Evolutionary conservation across 2,113 vertebrate species (phyloP).

Genomic region (Poeciliopsis occidentalis): DNA sequence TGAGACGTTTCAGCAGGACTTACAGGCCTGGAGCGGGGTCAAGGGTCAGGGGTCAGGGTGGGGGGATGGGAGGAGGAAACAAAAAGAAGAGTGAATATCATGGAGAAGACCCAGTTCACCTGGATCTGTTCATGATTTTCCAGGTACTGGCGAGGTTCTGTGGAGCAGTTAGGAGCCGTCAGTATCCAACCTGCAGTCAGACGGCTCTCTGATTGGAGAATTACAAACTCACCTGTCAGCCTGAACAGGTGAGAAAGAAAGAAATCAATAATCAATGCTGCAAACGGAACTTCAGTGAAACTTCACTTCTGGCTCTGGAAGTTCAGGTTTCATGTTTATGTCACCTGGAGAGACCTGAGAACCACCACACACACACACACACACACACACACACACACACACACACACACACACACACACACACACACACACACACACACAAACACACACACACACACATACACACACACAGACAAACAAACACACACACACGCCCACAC

Average conservation of each 20-base stretch:
- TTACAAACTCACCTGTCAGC: too few relatives aligned
- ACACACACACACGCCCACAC: too few relatives aligned
- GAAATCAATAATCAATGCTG: too few relatives aligned
- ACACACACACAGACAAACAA: too few relatives aligned
- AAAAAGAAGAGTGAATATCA: slow-evolving; percentile 49
- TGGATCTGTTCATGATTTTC: slow-evolving; percentile 4
- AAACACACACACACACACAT: neutral
- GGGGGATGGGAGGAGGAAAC: neutral
- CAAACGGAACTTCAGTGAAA: too few relatives aligned
- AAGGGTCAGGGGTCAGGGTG: neutral
- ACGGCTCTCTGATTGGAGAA: neutral
- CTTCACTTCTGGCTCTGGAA: neutral
- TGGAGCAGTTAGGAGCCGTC: neutral
- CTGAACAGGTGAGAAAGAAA: too few relatives aligned
- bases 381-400: too few relatives aligned
- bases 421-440: neutral
- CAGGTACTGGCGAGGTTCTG: neutral
- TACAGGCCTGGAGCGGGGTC: slow-evolving; percentile 86
- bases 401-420: slow-evolving; percentile 24
- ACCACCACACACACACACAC: too few relatives aligned
- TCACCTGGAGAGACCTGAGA: too few relatives aligned
- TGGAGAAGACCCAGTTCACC: slow-evolving; percentile 12
- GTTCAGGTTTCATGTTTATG: too few relatives aligned
- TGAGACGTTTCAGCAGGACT: slow-evolving; percentile 81
- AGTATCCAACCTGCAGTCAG: neutral